Base-by-base conservation (phyloP, 2,797 vertebrate genomes). In the Micropoecilia bifurca region DNA sequence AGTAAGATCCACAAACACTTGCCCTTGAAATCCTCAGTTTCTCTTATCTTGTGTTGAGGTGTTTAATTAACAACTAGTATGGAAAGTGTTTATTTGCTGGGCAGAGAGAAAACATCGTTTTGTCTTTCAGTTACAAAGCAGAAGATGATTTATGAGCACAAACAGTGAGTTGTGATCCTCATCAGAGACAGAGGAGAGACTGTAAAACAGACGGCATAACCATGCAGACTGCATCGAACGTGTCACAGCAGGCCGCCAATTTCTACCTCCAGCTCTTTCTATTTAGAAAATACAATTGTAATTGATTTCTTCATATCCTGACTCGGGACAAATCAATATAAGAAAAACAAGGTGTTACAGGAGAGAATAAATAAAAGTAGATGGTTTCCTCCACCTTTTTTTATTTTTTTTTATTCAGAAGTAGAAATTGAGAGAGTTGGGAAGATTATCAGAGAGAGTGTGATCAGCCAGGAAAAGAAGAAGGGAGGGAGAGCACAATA, bases 331-430 rank as follows among this genome's bases (percentile, higher is more conserved):
- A 88, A 83, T 87, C 75, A 4, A 83, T 81, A 77, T 78, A 33
- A 82, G 85, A 87, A 86, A 84, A 90, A 89, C 84, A 78, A 90
- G 78, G 83, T 83, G 89, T 79, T 81, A 85, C 87, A 89, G 83
- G 78, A 88, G 83, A 90, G 87, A 90, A 93, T 93, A 94, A 93
- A 94, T 94, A 93, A 93, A 93, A 93, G 91, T 92, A 92, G 90
- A 92, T 92, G 92, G 90, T 84, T 77, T 81, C 73, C 74, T 50
- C 47, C 57, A 71, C 83, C 81, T 82, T 85, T 68, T 68, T 63
- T 82, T 74, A 85, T 87, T 85, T 77, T 53, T 82, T 74, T 41
- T 77, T 77, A 73, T 78, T 71, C 81, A 74, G 48, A 73, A 77
- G 75, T 53, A 73, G 82, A n/a, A 77, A 86, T 50, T 68, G 68